Evolutionary conservation across 2,113 vertebrate genomes (phyloP).

Genomic region (Muntiacus muntjak): DNA sequence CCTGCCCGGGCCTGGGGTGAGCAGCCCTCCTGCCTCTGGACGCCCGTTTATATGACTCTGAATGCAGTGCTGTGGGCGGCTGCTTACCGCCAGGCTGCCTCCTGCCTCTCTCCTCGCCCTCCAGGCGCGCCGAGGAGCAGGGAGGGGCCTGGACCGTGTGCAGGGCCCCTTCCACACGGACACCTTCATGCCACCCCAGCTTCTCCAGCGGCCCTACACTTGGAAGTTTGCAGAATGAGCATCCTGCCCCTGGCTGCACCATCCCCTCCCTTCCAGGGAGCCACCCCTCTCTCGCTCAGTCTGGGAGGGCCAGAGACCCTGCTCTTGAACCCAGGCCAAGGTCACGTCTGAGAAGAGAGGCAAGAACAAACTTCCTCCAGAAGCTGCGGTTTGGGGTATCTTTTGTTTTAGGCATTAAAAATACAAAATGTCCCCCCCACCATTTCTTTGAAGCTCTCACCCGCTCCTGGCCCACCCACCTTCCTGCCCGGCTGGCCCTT

Average conservation of each 20-base stretch:
- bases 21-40: background rate
- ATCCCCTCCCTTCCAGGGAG: background rate
- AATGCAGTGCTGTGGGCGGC: background rate
- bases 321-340: constrained; percentile 90
- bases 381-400: constrained; percentile 76
- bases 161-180: no score
- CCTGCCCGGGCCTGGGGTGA: rapidly evolving
- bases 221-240: background rate
- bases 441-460: background rate
- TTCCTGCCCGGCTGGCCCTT: background rate
- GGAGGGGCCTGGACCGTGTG: rapidly evolving
- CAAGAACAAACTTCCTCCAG: constrained; percentile 93
- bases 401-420: background rate
- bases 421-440: rapidly evolving
- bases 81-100: rapidly evolving
- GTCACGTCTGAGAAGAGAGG: constrained; percentile 90
- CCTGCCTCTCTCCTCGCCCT: background rate
- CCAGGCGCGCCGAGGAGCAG: rapidly evolving
- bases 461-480: rapidly evolving
- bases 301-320: constrained; percentile 78
- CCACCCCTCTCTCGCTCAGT: rapidly evolving
- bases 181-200: rapidly evolving
- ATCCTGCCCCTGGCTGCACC: rapidly evolving
- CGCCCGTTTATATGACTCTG: background rate
- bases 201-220: background rate